Percentiles rank a stretch among this genome's conserved stretches.
Conservation (phyloP, 2,113 vertebrate genomes). For the Ageneiosus marmoratus region DNA sequence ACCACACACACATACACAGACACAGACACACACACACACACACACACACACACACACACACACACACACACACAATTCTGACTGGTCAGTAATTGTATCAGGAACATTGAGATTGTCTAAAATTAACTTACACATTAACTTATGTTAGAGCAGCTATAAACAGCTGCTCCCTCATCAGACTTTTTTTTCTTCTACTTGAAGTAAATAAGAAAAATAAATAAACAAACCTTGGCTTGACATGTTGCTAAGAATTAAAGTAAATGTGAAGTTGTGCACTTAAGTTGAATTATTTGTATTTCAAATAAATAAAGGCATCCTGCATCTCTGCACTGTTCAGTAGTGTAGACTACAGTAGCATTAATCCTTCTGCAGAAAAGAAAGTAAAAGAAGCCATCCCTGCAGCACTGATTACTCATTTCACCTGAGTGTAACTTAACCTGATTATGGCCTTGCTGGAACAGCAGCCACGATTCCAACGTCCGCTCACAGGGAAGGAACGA, state of each 20-base stretch:
- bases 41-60: not conserved
- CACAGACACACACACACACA: not conserved
- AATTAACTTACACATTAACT: not conserved
- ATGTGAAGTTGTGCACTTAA: not conserved
- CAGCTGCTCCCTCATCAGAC: too few relatives aligned
- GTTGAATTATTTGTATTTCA: not conserved
- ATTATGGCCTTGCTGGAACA: slow-evolving; percentile 51
- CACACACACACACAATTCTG: not conserved
- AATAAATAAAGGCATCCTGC: not conserved
- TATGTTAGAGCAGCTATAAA: not conserved
- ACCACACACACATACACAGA: not conserved
- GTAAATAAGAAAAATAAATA: not conserved
- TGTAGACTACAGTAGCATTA: slow-evolving; percentile 36
- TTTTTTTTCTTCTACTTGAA: not conserved
- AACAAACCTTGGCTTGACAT: not conserved
- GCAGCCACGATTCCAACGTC: slow-evolving; percentile 48
- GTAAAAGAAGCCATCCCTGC: slow-evolving; percentile 6
- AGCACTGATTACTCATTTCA: slow-evolving; percentile 73
- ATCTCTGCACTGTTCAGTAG: not conserved
- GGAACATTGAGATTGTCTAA: not conserved
- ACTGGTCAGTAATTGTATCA: slow-evolving; percentile 10
- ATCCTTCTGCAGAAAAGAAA: slow-evolving; percentile 62
- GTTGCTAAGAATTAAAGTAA: not conserved
- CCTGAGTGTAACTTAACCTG: slow-evolving; percentile 72
- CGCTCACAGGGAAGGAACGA: slow-evolving; percentile 60